phyloP scores from a whole-genome alignment of 2,888 invertebrate species.

The Lasioglossum marginatum region DNA sequence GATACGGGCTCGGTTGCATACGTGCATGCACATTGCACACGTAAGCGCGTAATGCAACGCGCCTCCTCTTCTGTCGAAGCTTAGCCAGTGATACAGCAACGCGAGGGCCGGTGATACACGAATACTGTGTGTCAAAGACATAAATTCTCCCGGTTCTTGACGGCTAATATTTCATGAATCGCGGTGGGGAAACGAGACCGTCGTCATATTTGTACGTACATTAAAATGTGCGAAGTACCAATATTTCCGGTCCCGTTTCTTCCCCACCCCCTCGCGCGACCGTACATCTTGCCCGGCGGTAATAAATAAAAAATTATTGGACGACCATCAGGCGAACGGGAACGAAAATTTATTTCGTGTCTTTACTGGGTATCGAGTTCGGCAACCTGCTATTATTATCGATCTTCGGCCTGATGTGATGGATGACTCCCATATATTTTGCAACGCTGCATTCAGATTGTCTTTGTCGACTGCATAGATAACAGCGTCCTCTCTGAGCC shows the following conservation, averaged over 20 bases:
- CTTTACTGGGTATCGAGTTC: background rate
- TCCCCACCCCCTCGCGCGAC: background rate
- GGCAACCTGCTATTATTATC: background rate
- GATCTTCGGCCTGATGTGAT: background rate
- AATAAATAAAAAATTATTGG: conserved; percentile 18
- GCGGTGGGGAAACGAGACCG: conserved; percentile 19
- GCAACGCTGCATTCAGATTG: background rate
- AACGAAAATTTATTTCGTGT: conserved; percentile 1
- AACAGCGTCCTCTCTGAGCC: background rate
- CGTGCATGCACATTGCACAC: background rate
- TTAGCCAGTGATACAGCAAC: conserved; percentile 32
- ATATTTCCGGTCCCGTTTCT: conserved; percentile 10
- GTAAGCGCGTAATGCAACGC: conserved; percentile 43
- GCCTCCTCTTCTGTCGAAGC: conserved; percentile 9
- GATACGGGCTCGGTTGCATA: conserved; percentile 18
- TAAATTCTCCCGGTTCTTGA: conserved; percentile 41
- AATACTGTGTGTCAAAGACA: conserved; percentile 43
- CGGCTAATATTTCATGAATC: conserved; percentile 50
- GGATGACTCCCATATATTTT: conserved; percentile 1
- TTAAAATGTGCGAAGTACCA: conserved; percentile 34
- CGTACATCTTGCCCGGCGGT: background rate
- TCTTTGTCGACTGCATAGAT: background rate
- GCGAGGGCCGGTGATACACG: conserved; percentile 42
- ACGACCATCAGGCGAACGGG: background rate
- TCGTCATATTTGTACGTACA: conserved; percentile 42